Evolutionary conservation across 2,797 vertebrate species (phyloP).

Genomic region (Scolopax rusticola): DNA sequence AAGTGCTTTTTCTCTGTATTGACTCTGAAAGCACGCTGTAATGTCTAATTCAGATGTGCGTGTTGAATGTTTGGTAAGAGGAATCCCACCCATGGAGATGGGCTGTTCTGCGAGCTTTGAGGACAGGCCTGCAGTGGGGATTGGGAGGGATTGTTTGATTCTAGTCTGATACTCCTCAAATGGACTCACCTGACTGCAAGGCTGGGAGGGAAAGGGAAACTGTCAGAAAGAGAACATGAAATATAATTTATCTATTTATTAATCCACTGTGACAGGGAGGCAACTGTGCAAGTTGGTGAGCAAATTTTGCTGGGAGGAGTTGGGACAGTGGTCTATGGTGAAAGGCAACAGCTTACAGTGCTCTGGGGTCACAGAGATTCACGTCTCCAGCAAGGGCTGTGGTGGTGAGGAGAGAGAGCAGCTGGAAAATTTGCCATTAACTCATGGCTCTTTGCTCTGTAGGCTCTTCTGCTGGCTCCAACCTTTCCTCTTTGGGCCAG

Average conservation of each 20-base stretch:
- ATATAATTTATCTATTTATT: not conserved
- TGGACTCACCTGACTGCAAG: not conserved
- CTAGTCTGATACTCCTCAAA: not conserved
- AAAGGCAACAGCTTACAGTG: not conserved
- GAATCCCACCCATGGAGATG: not conserved
- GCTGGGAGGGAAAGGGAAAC: not conserved
- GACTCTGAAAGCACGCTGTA: not conserved
- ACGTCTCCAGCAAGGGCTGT: not conserved
- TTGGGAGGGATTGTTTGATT: not conserved
- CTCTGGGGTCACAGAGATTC: not conserved
- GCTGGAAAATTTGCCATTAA: not conserved
- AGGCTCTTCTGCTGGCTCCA: not conserved
- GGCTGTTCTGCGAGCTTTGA: not conserved
- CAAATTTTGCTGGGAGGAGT: not conserved
- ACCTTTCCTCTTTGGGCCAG: not conserved
- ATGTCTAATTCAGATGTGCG: not conserved
- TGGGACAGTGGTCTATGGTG: not conserved
- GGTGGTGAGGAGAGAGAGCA: not conserved
- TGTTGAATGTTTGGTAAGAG: not conserved
- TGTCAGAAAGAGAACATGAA: not conserved
- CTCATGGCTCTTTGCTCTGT: fast-evolving
- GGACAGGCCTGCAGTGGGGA: not conserved
- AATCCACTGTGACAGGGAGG: not conserved
- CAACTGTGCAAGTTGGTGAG: not conserved
- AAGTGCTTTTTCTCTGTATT: constrained; percentile 19